These are phyloP conservation scores for Himalopsyche kuldschensis DNA, from an alignment of 2,888 invertebrate genomes.

Conservation along the genomic window DNA sequence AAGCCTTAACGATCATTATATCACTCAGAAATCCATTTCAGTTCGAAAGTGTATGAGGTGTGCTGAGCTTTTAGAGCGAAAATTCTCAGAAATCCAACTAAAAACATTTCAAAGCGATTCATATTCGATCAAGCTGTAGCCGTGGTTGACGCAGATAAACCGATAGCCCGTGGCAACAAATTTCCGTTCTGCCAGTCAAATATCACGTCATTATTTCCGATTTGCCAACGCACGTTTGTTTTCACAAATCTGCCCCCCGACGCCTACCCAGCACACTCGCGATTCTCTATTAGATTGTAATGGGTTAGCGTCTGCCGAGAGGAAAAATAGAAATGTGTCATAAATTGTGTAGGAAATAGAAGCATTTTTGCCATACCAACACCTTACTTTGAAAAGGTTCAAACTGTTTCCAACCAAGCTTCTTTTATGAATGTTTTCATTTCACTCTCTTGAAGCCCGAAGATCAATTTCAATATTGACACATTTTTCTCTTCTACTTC, in stretches of 20 bases:
- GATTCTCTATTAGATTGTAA: background rate
- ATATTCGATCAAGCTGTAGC: background rate
- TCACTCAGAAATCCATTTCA: background rate
- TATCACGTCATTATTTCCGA: slow-evolving; percentile 37
- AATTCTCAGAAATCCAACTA: background rate
- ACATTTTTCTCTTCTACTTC: too few relatives aligned
- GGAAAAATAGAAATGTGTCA: background rate
- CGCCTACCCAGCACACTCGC: background rate
- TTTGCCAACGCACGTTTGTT: slow-evolving; percentile 30
- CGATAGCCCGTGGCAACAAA: slow-evolving; percentile 35
- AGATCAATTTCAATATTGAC: too few relatives aligned
- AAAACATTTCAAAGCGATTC: background rate
- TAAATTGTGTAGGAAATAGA: background rate
- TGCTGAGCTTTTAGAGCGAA: background rate
- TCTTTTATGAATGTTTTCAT: too few relatives aligned
- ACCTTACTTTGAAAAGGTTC: too few relatives aligned
- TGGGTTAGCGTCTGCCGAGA: background rate
- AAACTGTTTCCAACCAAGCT: too few relatives aligned
- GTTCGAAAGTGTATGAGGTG: background rate
- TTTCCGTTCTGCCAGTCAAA: slow-evolving; percentile 39
- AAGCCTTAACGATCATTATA: too few relatives aligned
- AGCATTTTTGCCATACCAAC: background rate
- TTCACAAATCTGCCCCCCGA: slow-evolving; percentile 13
- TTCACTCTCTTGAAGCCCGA: too few relatives aligned
- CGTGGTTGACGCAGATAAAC: slow-evolving; percentile 16